Percentiles rank a stretch among this genome's conserved stretches.
Conservation (phyloP, 2,797 vertebrate species). For the Muscicapa comitata region DNA sequence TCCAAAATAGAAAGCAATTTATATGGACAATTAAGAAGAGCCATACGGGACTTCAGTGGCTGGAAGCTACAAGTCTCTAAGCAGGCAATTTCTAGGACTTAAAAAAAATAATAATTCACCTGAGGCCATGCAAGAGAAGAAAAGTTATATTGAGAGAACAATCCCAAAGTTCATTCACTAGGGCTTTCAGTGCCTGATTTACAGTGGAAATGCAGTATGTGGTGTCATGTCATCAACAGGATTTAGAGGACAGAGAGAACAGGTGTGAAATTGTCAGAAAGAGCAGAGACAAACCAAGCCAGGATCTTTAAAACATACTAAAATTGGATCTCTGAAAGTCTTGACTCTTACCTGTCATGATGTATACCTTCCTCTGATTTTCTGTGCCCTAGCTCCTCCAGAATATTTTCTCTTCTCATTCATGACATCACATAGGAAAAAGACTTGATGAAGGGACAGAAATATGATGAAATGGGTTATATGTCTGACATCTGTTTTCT, state of each 20-base stretch:
- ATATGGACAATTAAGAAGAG: slow-evolving; percentile 76
- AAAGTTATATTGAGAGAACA: slow-evolving; percentile 44
- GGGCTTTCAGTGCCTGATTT: slow-evolving; percentile 8
- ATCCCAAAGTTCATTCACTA: slow-evolving; percentile 42
- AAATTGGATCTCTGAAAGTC: neutral
- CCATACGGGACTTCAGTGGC: slow-evolving; percentile 54
- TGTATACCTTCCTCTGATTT: neutral
- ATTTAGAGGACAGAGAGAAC: neutral
- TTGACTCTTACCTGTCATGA: neutral
- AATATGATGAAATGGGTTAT: neutral
- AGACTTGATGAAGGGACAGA: neutral
- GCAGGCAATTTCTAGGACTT: slow-evolving; percentile 54
- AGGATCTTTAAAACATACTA: neutral
- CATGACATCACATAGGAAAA: neutral
- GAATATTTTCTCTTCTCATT: neutral
- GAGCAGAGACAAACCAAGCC: neutral
- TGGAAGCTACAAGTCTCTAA: slow-evolving; percentile 60
- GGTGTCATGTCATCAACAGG: neutral
- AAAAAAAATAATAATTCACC: slow-evolving; percentile 49
- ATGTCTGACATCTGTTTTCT: neutral
- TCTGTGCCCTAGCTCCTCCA: neutral
- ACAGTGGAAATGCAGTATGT: neutral
- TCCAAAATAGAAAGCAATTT: slow-evolving; percentile 78
- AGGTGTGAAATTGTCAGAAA: neutral
- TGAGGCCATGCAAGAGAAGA: slow-evolving; percentile 34